A percentile compares a stretch with the other conserved stretches of the same genome.
These are phyloP conservation scores for Anticlea derivata DNA, from an alignment of 2,888 invertebrate genomes.

Conservation along the genomic window DNA sequence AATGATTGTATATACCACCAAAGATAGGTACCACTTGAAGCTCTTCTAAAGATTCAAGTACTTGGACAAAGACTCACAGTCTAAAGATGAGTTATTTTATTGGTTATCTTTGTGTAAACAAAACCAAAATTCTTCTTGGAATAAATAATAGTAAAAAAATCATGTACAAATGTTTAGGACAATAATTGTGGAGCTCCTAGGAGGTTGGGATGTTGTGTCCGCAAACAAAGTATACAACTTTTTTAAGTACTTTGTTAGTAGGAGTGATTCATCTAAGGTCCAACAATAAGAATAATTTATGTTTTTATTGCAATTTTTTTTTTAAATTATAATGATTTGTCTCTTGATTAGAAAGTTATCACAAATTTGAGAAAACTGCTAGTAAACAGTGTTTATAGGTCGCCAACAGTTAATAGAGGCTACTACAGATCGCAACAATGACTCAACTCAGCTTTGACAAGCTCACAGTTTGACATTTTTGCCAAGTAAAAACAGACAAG, in stretches of 20 bases:
- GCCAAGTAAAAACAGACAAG: constrained; percentile 71
- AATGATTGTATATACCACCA: not conserved
- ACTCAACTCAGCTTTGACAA: constrained; percentile 83
- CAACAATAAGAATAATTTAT: constrained; percentile 2
- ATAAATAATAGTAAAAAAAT: not conserved
- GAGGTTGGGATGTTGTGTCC: not conserved
- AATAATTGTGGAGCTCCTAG: not conserved
- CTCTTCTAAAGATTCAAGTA: not conserved
- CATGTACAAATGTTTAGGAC: not conserved
- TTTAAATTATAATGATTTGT: not conserved
- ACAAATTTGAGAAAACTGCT: constrained; percentile 2
- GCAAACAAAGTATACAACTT: not conserved
- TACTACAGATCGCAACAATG: constrained; percentile 70
- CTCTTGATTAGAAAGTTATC: constrained; percentile 4
- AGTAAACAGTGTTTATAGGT: constrained; percentile 55
- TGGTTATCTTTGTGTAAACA: not conserved
- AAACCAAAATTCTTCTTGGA: not conserved
- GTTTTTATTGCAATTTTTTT: not conserved
- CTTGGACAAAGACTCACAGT: not conserved
- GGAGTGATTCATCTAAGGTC: constrained; percentile 13
- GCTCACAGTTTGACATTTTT: constrained; percentile 79
- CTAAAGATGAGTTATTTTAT: not conserved
- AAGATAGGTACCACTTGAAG: not conserved
- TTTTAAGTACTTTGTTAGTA: constrained; percentile 8
- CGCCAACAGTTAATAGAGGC: constrained; percentile 53